A percentile compares a stretch with the other conserved stretches of the same genome.
Evolutionary conservation across 1,140 invertebrate species (phyloP).

Genomic region (Pygmarrhopalites habei): DNA sequence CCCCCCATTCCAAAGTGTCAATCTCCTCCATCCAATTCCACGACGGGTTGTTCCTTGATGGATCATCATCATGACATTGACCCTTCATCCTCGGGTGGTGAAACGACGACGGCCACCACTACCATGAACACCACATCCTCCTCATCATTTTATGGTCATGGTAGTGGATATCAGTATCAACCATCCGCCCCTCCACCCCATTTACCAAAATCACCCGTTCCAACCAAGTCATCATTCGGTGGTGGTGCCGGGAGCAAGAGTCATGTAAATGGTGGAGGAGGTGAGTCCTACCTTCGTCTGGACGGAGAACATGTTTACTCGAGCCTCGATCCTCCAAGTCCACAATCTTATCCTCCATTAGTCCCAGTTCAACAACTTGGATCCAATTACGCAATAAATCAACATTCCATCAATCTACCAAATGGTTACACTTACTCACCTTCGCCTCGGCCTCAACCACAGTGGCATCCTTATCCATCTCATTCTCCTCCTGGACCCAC

Average conservation of each 20-base stretch:
- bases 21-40: background rate
- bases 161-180: slow-evolving; percentile 2
- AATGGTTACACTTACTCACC: slow-evolving; percentile 38
- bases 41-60: background rate
- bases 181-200: background rate
- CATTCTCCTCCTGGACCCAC: background rate
- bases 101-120: background rate
- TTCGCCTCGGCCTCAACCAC: slow-evolving; percentile 16
- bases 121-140: background rate
- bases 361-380: background rate
- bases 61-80: background rate
- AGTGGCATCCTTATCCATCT: slow-evolving; percentile 20
- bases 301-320: slow-evolving; percentile 39
- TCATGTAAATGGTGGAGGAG: slow-evolving; percentile 17
- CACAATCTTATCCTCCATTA: slow-evolving; percentile 12
- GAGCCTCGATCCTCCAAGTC: slow-evolving; percentile 37
- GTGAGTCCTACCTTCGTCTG: slow-evolving; percentile 36
- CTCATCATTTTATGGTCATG: background rate
- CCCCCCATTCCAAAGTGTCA: slow-evolving; percentile 26
- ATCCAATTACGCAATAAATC: background rate
- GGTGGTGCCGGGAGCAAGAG: background rate
- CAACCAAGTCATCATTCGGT: slow-evolving; percentile 20
- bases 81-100: background rate
- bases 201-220: slow-evolving; percentile 24
- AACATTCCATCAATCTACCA: slow-evolving; percentile 34